These are phyloP conservation scores for Myotis myotis DNA, from an alignment of 2,797 vertebrate genomes.

Conservation along the genomic window DNA sequence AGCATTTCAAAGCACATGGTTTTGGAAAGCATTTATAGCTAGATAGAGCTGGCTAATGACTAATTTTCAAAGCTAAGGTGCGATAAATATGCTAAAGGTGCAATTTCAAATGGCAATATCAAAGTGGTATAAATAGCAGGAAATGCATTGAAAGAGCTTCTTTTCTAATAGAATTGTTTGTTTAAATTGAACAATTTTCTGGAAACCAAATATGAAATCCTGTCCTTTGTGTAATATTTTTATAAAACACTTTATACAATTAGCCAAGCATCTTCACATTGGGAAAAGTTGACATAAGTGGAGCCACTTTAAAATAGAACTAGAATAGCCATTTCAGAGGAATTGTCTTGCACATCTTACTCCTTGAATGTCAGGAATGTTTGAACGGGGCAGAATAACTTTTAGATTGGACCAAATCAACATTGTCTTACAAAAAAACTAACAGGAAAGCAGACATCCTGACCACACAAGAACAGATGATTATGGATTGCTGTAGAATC, in stretches of 20 bases:
- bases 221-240: background rate
- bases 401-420: background rate
- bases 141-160: background rate
- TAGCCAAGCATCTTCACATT: background rate
- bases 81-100: background rate
- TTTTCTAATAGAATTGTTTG: background rate
- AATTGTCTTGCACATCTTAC: background rate
- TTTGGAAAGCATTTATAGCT: constrained; percentile 11
- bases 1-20: background rate
- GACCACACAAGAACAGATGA: background rate
- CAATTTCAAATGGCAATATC: background rate
- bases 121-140: background rate
- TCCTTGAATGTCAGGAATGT: background rate
- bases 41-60: background rate
- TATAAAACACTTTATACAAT: background rate
- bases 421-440: background rate
- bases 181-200: background rate
- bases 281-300: background rate
- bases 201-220: background rate
- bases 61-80: background rate
- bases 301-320: background rate
- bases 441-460: background rate
- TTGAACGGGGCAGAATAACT: background rate
- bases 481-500: background rate
- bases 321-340: background rate